phyloP scores from a whole-genome alignment of 2,888 invertebrate species.

The Drosophila robusta region DNA sequence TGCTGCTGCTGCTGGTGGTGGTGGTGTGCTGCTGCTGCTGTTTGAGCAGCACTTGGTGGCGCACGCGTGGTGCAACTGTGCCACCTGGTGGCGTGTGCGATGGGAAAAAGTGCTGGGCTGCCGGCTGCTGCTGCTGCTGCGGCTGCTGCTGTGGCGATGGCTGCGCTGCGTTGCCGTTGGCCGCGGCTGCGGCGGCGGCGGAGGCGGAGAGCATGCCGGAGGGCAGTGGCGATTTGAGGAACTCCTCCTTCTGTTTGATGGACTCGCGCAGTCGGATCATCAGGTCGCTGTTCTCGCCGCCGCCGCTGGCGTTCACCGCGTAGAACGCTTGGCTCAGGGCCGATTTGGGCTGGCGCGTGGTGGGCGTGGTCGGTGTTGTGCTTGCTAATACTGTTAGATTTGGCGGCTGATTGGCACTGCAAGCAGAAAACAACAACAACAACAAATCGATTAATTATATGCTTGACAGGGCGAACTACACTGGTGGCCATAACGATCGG shows the following conservation, averaged over 20 bases:
- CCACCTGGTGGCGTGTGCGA: constrained; percentile 57
- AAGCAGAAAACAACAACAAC: constrained; percentile 29
- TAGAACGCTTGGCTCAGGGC: constrained; percentile 61
- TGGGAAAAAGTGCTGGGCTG: constrained; percentile 66
- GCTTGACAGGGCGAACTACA: too few relatives aligned
- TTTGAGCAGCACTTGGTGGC: constrained; percentile 49
- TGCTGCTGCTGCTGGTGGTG: constrained; percentile 64
- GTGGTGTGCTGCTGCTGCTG: constrained; percentile 42
- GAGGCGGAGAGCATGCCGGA: constrained; percentile 42
- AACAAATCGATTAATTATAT: constrained; percentile 1
- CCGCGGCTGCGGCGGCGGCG: constrained; percentile 31
- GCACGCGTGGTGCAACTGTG: constrained; percentile 37
- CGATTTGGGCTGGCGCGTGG: constrained; percentile 64
- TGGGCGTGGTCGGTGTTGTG: constrained; percentile 61
- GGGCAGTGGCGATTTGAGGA: constrained; percentile 89
- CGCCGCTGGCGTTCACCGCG: constrained; percentile 45
- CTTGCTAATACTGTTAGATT: constrained; percentile 84
- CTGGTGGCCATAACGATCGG: too few relatives aligned
- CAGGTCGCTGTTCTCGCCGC: constrained; percentile 78
- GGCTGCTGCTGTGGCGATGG: constrained; percentile 43
- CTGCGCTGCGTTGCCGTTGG: constrained; percentile 44
- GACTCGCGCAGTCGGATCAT: constrained; percentile 93
- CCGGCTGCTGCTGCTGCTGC: constrained; percentile 47
- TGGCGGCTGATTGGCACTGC: constrained; percentile 82
- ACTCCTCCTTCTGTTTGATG: constrained; percentile 95